A percentile compares a stretch with the other conserved stretches of the same genome.
Conservation (phyloP, 2,888 invertebrate species). For the Drosophila anomalata region DNA sequence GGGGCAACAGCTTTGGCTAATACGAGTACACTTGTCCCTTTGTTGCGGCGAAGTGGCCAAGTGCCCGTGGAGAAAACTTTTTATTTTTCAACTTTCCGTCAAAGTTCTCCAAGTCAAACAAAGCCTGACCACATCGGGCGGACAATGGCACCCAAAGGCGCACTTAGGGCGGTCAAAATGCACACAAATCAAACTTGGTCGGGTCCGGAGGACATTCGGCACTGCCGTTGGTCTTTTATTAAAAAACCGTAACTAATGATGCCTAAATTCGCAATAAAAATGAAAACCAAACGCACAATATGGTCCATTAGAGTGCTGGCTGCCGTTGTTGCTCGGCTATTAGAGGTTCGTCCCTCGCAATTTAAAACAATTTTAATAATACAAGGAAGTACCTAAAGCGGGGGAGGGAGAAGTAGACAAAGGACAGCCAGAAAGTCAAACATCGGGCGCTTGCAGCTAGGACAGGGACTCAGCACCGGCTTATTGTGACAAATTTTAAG, state of each 20-base stretch:
- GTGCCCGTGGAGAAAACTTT: slow-evolving; percentile 28
- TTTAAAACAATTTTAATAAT: slow-evolving; percentile 80
- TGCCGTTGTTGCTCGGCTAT: slow-evolving; percentile 60
- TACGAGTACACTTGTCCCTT: slow-evolving; percentile 64
- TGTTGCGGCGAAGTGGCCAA: slow-evolving; percentile 25
- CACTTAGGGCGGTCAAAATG: slow-evolving; percentile 67
- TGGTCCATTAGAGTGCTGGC: slow-evolving; percentile 75
- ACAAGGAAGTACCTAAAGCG: slow-evolving; percentile 36
- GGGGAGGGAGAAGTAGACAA: not conserved
- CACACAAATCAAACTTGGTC: slow-evolving; percentile 74
- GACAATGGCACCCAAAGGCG: slow-evolving; percentile 77
- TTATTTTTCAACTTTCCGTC: slow-evolving; percentile 54
- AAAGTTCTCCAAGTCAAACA: slow-evolving; percentile 66
- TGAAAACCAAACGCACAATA: slow-evolving; percentile 74
- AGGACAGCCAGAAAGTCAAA: slow-evolving; percentile 53
- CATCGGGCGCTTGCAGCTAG: slow-evolving; percentile 27
- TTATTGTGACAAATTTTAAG: slow-evolving; percentile 80
- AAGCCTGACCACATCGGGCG: slow-evolving; percentile 69
- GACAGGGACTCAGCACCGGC: slow-evolving; percentile 49
- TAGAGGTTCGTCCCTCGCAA: slow-evolving; percentile 63
- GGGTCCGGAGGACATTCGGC: slow-evolving; percentile 3
- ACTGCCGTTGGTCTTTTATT: slow-evolving; percentile 69
- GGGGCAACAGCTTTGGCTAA: slow-evolving; percentile 58
- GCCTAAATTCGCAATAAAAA: slow-evolving; percentile 79
- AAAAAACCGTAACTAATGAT: slow-evolving; percentile 80